These are phyloP conservation scores for Pomacea canaliculata DNA, from an alignment of 2,888 invertebrate species.

Conservation along the genomic window DNA sequence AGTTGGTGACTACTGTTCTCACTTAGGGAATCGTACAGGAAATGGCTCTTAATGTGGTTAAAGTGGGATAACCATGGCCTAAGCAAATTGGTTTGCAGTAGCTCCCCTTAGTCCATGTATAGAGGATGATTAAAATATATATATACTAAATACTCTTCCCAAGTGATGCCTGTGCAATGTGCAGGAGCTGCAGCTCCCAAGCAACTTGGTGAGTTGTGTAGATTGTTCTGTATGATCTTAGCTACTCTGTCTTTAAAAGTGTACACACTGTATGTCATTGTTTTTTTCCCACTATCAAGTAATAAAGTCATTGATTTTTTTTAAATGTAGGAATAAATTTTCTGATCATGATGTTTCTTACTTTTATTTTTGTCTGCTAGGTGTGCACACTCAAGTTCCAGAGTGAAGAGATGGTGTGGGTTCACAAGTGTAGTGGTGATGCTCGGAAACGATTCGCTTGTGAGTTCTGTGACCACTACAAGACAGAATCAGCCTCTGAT, in stretches of 20 bases:
- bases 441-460: slow-evolving; percentile 35
- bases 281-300: not conserved
- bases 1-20: no score
- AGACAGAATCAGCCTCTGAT: slow-evolving; percentile 36
- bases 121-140: no score
- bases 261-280: not conserved
- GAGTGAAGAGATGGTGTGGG: slow-evolving; percentile 37
- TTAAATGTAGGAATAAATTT: not conserved
- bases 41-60: no score
- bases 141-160: no score
- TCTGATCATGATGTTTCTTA: not conserved
- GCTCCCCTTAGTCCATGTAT: no score
- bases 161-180: no score
- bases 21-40: no score
- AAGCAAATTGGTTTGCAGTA: no score
- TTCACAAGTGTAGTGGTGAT: slow-evolving; percentile 37
- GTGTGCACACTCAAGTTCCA: slow-evolving; percentile 37
- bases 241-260: not conserved
- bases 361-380: slow-evolving; percentile 1
- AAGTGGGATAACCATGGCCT: no score
- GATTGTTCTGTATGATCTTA: not conserved
- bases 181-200: no score
- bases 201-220: not conserved
- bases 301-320: not conserved
- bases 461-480: slow-evolving; percentile 38